Conservation (phyloP, 2,888 invertebrate species). For the Diloba caeruleocephala region DNA sequence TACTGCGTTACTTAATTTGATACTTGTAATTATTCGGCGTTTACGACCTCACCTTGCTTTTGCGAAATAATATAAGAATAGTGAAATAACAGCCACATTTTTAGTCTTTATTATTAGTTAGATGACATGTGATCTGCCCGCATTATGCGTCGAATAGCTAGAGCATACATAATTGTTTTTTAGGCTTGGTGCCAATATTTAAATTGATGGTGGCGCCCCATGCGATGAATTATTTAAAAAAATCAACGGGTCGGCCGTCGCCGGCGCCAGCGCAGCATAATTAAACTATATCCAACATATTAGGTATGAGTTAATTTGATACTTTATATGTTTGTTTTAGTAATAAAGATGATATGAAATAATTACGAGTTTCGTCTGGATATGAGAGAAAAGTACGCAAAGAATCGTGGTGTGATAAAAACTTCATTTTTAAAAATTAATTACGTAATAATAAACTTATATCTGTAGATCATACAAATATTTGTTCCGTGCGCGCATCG, state of each 20-base stretch:
- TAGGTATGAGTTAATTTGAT: slow-evolving; percentile 23
- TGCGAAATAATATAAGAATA: neutral
- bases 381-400: too few species aligned
- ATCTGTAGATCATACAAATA: too few species aligned
- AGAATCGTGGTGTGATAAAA: too few species aligned
- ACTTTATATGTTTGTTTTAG: slow-evolving; percentile 20
- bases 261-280: slow-evolving; percentile 27
- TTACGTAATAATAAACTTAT: too few species aligned
- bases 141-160: slow-evolving; percentile 36
- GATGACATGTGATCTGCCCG: slow-evolving; percentile 21
- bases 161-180: slow-evolving; percentile 53
- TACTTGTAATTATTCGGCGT: too few species aligned
- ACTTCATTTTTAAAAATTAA: too few species aligned
- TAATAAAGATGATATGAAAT: slow-evolving; percentile 8
- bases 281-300: slow-evolving; percentile 24
- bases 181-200: slow-evolving; percentile 59
- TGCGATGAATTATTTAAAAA: slow-evolving; percentile 47
- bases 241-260: slow-evolving; percentile 23
- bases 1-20: too few species aligned
- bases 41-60: neutral
- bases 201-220: slow-evolving; percentile 47
- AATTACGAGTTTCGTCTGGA: too few species aligned
- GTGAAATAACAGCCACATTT: slow-evolving; percentile 4
- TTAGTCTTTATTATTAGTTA: slow-evolving; percentile 15
- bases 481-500: too few species aligned